A percentile compares a stretch with the other conserved stretches of the same genome.
phyloP scores from a whole-genome alignment of 1,140 invertebrate genomes.

The Ganaspis sp. region DNA sequence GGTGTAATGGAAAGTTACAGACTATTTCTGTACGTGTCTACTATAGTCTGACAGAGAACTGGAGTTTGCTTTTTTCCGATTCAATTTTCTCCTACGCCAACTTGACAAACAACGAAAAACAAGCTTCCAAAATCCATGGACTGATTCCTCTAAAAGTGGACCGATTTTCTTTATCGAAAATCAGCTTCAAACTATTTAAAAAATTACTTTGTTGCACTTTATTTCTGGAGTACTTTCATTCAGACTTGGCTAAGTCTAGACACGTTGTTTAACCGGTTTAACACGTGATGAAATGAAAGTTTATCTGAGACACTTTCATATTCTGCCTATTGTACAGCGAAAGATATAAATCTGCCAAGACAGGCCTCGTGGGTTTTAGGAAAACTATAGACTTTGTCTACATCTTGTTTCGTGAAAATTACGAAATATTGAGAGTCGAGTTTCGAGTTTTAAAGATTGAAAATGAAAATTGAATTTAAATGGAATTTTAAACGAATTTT shows the following conservation, averaged over 20 bases:
- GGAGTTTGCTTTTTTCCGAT: not conserved
- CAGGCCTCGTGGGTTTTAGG: not conserved
- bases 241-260: slow-evolving; percentile 14
- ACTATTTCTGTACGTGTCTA: slow-evolving; percentile 48
- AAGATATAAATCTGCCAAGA: not conserved
- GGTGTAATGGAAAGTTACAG: slow-evolving; percentile 49
- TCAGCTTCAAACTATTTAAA: no score
- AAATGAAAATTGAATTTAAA: no score
- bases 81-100: not conserved
- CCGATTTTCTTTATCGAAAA: no score
- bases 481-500: no score
- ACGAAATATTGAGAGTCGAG: not conserved
- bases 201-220: not conserved
- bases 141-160: not conserved
- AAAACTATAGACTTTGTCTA: not conserved
- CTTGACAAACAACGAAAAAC: not conserved
- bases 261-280: slow-evolving; percentile 19
- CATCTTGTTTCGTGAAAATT: not conserved
- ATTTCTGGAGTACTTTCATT: slow-evolving; percentile 23
- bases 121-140: not conserved
- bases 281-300: slow-evolving; percentile 16
- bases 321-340: slow-evolving; percentile 20
- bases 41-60: slow-evolving; percentile 22
- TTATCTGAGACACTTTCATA: slow-evolving; percentile 31
- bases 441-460: no score